phyloP scores from a whole-genome alignment of 2,113 vertebrate species.

The Camelus dromedarius region DNA sequence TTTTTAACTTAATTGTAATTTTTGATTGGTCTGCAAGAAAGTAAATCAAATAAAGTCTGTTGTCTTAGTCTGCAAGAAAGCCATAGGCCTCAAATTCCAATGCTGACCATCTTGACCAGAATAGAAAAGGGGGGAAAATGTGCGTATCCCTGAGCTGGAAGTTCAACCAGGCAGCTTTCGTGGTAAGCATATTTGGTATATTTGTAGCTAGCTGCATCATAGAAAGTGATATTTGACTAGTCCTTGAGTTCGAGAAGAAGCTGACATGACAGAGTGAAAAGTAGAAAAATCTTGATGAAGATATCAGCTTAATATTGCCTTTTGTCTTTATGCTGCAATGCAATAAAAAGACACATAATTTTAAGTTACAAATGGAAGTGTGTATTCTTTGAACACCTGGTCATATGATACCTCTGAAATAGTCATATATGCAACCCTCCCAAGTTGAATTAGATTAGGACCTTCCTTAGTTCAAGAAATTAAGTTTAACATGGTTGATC shows the following conservation, averaged over 20 bases:
- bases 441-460: slow-evolving; percentile 58
- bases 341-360: slow-evolving; percentile 76
- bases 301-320: slow-evolving; percentile 71
- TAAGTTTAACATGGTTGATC: background rate
- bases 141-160: slow-evolving; percentile 67
- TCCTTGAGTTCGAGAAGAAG: slow-evolving; percentile 35
- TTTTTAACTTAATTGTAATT: slow-evolving; percentile 83
- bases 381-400: slow-evolving; percentile 68
- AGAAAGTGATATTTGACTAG: background rate
- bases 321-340: slow-evolving; percentile 72
- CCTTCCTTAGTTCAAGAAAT: background rate
- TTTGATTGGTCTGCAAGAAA: slow-evolving; percentile 84
- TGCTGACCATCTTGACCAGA: slow-evolving; percentile 78
- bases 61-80: slow-evolving; percentile 81
- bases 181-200: background rate
- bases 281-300: slow-evolving; percentile 64
- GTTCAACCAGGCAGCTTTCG: slow-evolving; percentile 38
- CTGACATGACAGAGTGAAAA: slow-evolving; percentile 59
- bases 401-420: slow-evolving; percentile 63
- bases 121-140: slow-evolving; percentile 61
- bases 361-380: slow-evolving; percentile 71
- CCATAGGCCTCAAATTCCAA: slow-evolving; percentile 79
- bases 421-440: background rate
- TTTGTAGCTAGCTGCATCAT: background rate
- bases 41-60: slow-evolving; percentile 82